Evolutionary conservation across 2,888 invertebrate species (phyloP).

Genomic region (Noctua janthina): DNA sequence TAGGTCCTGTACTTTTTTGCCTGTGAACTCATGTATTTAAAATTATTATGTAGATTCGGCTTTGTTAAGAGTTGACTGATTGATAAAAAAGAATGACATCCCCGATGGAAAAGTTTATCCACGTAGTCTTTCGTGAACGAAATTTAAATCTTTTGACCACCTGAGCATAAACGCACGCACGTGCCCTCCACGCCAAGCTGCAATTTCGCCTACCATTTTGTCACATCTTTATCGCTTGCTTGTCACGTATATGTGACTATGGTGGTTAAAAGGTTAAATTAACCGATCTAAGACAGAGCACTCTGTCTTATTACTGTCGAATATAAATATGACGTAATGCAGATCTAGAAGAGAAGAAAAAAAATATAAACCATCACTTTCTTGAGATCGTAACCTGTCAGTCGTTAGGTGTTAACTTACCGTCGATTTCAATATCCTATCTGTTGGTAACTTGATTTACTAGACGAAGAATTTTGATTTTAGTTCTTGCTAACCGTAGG

Average conservation of each 20-base stretch:
- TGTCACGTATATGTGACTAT: too few species aligned
- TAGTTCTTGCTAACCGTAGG: neutral
- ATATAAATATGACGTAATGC: neutral
- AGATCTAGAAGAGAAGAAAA: neutral
- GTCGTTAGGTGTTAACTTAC: slow-evolving; percentile 23
- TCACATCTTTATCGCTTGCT: too few species aligned
- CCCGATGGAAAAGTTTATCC: too few species aligned
- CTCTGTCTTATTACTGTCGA: neutral
- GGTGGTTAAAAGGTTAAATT: too few species aligned
- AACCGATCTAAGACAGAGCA: neutral
- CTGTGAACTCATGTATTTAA: neutral
- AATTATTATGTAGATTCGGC: too few species aligned
- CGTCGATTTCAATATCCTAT: neutral
- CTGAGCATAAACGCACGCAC: too few species aligned
- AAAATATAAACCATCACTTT: neutral
- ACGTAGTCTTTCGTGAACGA: too few species aligned
- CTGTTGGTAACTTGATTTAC: neutral
- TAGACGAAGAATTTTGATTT: neutral
- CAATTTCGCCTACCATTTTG: too few species aligned
- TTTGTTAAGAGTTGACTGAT: too few species aligned
- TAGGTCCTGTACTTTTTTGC: neutral
- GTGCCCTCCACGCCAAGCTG: too few species aligned
- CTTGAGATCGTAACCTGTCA: neutral
- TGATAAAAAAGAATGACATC: too few species aligned
- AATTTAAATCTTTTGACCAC: too few species aligned